Base-by-base conservation (phyloP, 1,140 invertebrate species). In the Ephestia elutella region DNA sequence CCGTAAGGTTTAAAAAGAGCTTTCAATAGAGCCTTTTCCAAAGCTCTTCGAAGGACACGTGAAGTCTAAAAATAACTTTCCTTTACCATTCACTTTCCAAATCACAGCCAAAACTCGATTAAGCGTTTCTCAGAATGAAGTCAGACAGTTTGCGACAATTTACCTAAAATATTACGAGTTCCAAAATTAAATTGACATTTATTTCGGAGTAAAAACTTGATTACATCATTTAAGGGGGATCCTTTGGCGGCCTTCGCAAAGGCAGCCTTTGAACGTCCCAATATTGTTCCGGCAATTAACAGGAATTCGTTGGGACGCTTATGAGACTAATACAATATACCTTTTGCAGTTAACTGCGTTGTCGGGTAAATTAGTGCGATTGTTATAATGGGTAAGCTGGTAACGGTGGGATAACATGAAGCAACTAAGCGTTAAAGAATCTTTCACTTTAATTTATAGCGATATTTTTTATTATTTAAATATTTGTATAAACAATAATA, bases 351-450 rank as follows among this genome's bases (percentile, higher is more conserved):
- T 3, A 44, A 44, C 38, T 44, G 38, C 38, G 38, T 44, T 15
- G 38, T 44, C 13, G 38, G 38, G 38, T 44, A 44, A 44, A 44
- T 44, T 44, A 44, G 38, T 17, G 38, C 38, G 38, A 44, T 44
- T 44, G n/a, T 44, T 44, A 44, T 44, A 44, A 44, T 44, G 38
- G 38, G 38, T 15, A 44, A 5, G 13, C 38, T 17, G 15, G 38
- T 15, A 44, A 7, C 13, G n/a, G 38, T 44, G 13, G 38, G 38
- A n/a, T 44, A 2, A 44, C 38, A 44, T 35, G 32, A 13, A 15
- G 8, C 8, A 11, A 38, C 32, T 2, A 13, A n/a, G n/a, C n/a
- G n/a, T n/a, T n/a, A n/a, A n/a, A n/a, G n/a, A n/a, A n/a, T n/a
- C n/a, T n/a, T n/a, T n/a, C n/a, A n/a, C n/a, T n/a, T n/a, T n/a